A percentile compares a stretch with the other conserved stretches of the same genome.
Evolutionary conservation across 1,140 invertebrate species (phyloP).

Genomic region (Drosophila nannoptera): DNA sequence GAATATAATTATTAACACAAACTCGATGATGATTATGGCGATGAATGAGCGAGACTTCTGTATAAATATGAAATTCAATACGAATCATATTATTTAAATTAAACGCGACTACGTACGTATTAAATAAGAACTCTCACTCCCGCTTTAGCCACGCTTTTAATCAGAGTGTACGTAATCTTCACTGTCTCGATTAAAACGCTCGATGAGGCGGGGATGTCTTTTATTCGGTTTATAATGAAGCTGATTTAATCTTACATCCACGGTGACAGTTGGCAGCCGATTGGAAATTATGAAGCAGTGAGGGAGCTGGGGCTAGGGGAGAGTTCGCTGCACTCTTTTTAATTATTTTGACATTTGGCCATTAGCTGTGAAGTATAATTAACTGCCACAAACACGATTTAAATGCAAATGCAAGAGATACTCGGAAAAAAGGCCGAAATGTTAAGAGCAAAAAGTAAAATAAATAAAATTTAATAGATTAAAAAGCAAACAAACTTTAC

Average conservation of each 20-base stretch:
- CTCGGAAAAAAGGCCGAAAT: conserved; percentile 17
- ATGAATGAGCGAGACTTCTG: too few relatives aligned
- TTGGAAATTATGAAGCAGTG: conserved; percentile 54
- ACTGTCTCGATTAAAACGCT: too few relatives aligned
- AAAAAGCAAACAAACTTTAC: not conserved
- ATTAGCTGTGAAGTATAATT: conserved; percentile 76
- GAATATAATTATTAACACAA: too few relatives aligned
- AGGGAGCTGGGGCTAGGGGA: not conserved
- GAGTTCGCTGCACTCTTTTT: conserved; percentile 45
- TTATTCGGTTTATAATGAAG: conserved; percentile 70
- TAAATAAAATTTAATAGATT: not conserved
- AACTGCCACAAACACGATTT: conserved; percentile 71
- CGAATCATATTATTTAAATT: too few relatives aligned
- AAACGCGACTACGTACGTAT: too few relatives aligned
- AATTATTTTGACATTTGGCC: conserved; percentile 77
- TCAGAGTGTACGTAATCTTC: too few relatives aligned
- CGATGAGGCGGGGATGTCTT: conserved; percentile 16
- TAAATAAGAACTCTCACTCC: too few relatives aligned
- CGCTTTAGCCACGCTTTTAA: too few relatives aligned
- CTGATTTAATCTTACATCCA: conserved; percentile 66
- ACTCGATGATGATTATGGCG: too few relatives aligned
- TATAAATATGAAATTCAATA: too few relatives aligned
- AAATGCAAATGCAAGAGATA: conserved; percentile 62
- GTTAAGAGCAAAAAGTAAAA: not conserved
- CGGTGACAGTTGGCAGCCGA: conserved; percentile 68